A percentile compares a stretch with the other conserved stretches of the same genome.
These are phyloP conservation scores for Eucera pruinosa DNA, from an alignment of 2,888 invertebrate genomes.

Conservation along the genomic window DNA sequence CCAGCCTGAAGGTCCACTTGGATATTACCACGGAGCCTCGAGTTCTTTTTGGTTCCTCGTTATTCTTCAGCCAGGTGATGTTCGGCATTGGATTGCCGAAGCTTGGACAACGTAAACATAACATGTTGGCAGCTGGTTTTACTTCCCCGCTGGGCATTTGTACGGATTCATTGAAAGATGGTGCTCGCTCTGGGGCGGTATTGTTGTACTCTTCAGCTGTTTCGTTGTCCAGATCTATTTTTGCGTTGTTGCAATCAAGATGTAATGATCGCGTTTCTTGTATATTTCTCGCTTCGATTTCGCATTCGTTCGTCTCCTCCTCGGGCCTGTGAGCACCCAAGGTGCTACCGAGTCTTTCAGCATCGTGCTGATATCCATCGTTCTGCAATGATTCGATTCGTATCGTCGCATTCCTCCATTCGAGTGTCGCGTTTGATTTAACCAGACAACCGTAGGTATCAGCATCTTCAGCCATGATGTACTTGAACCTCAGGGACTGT, in stretches of 20 bases:
- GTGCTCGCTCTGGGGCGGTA: constrained; percentile 78
- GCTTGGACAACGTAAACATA: constrained; percentile 88
- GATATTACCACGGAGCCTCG: constrained; percentile 88
- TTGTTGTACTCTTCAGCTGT: constrained; percentile 79
- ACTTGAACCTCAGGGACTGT: constrained; percentile 76
- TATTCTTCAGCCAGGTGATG: constrained; percentile 94
- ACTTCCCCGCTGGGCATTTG: constrained; percentile 85
- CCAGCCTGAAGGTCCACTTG: constrained; percentile 91
- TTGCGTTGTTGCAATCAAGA: constrained; percentile 67
- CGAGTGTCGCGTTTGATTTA: constrained; percentile 55
- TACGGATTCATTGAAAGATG: constrained; percentile 84
- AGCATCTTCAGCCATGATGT: constrained; percentile 73
- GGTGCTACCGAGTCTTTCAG: constrained; percentile 68
- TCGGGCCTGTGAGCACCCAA: constrained; percentile 75
- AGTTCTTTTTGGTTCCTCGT: constrained; percentile 86
- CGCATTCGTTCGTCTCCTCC: constrained; percentile 81
- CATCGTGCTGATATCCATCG: constrained; percentile 76
- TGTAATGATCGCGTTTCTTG: constrained; percentile 82
- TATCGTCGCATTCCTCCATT: constrained; percentile 79
- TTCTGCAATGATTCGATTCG: constrained; percentile 74
- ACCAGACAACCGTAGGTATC: constrained; percentile 78
- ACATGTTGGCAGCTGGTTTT: constrained; percentile 92
- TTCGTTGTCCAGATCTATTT: constrained; percentile 84
- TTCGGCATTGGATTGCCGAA: constrained; percentile 92
- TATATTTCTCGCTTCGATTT: constrained; percentile 74